Percentiles rank a stretch among this genome's conserved stretches.
Evolutionary conservation across 2,888 invertebrate genomes (phyloP).

Genomic region (Drosophila differens): DNA sequence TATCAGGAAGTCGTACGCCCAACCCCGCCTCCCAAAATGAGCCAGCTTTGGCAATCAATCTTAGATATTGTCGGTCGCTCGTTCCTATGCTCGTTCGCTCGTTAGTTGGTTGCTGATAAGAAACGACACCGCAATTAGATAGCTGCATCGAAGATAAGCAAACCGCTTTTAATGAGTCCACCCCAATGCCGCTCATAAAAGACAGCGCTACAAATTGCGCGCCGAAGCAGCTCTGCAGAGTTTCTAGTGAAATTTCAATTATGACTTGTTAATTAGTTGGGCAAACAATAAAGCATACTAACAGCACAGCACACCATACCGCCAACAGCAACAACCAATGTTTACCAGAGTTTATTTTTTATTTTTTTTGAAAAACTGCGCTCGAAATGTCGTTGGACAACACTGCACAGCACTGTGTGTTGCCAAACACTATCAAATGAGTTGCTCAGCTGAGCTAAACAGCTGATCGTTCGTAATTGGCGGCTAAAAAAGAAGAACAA

Average conservation of each 20-base stretch:
- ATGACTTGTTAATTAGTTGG: conserved; percentile 62
- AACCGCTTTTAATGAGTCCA: conserved; percentile 69
- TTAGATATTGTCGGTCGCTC: conserved; percentile 73
- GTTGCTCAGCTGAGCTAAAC: conserved; percentile 20
- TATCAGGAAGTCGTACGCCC: conserved; percentile 53
- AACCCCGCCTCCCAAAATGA: conserved; percentile 18
- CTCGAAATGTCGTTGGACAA: conserved; percentile 16
- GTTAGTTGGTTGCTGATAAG: conserved; percentile 69
- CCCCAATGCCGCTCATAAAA: conserved; percentile 55
- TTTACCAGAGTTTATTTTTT: conserved; percentile 2
- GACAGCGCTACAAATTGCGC: conserved; percentile 51
- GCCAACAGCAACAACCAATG: neutral
- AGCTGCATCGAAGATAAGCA: conserved; percentile 69
- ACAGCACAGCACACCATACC: conserved; percentile 1
- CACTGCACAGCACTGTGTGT: conserved; percentile 31
- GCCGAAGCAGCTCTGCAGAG: conserved; percentile 19
- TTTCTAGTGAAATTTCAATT: conserved; percentile 72
- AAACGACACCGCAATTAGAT: conserved; percentile 78
- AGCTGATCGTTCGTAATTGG: conserved; percentile 46
- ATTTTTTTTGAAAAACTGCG: conserved; percentile 8
- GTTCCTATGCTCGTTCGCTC: conserved; percentile 49
- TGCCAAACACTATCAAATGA: neutral
- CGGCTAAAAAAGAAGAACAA: conserved; percentile 15
- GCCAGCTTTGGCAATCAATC: conserved; percentile 66
- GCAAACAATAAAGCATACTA: conserved; percentile 43